Base-by-base conservation (phyloP, 2,888 invertebrate genomes). In the Caenorhabditis parvicauda region DNA sequence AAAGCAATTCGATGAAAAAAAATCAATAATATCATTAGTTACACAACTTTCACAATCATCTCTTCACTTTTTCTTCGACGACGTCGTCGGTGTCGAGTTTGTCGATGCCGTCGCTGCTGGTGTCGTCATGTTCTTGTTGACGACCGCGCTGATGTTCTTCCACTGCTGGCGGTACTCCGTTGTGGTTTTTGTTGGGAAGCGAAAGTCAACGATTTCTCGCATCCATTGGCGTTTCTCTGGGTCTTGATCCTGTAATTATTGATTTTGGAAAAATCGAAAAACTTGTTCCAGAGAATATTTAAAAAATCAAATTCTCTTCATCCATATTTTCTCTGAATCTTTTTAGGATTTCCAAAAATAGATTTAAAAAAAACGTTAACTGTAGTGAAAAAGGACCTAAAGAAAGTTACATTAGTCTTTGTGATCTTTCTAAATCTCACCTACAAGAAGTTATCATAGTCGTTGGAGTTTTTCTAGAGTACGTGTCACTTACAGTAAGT, bases 81-180 rank as follows among this genome's bases (percentile, higher is more conserved):
- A n/a, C n/a, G n/a, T n/a, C n/a, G n/a, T n/a, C n/a, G n/a, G n/a
- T n/a, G n/a, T n/a, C n/a, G n/a, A n/a, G n/a, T n/a, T n/a, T n/a
- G n/a, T n/a, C n/a, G n/a, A n/a, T n/a, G n/a, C n/a, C n/a, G 42
- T 39, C 14, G 21, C 47, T 3, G 43, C 50, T n/a, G 50, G 51
- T 9, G 50, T 38, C 2, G 59, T 45, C 66, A 67, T 67, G 59
- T 68, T 69, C 41, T 63, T 58, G 47, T 72, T 72, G 55, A 72
- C 70, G 9, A 69, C 64, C n/a, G 72, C 67, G 4, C 57, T 62
- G 49, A 67, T 67, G 39, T 64, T 64, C 57, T 70, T 70, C 72
- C 72, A 72, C 48, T 70, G 65, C 24, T 67, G 70, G 19, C 65
- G 63, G 17, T 59, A 39, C 28, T 67, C 67, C n/a, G 53, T 29